These are phyloP conservation scores for Corythornis cristatus DNA, from an alignment of 2,113 vertebrate genomes.

Conservation along the genomic window DNA sequence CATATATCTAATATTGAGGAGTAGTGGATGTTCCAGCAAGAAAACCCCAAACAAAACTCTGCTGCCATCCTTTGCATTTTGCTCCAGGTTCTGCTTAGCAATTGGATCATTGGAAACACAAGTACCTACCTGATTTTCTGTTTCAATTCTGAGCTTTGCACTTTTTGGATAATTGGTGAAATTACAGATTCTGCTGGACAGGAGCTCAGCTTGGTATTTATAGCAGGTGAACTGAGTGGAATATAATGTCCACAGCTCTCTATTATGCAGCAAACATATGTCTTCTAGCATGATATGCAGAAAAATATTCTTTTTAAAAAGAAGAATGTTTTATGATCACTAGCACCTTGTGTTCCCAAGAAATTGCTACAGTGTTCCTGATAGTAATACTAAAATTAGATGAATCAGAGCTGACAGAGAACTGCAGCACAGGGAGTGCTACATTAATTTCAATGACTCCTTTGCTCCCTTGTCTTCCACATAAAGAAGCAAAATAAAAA, in stretches of 20 bases:
- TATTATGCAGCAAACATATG: not conserved
- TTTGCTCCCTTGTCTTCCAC: not conserved
- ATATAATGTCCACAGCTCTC: not conserved
- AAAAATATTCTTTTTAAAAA: not conserved
- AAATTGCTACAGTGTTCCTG: not conserved
- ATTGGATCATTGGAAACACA: not conserved
- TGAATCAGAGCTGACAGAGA: constrained; percentile 3
- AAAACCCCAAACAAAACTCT: not conserved
- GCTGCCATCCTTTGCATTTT: not conserved
- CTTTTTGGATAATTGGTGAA: not conserved
- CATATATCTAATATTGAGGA: not conserved
- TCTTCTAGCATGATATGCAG: not conserved
- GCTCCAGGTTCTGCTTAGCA: not conserved
- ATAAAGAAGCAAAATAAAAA: not conserved
- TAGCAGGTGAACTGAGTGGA: not conserved
- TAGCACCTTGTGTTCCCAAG: not conserved
- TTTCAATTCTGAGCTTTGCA: not conserved
- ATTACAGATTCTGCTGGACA: not conserved
- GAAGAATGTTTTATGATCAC: not conserved
- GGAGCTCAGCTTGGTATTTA: not conserved
- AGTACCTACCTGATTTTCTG: not conserved
- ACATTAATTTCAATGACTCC: constrained; percentile 25
- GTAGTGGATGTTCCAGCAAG: not conserved
- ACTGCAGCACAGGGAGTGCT: not conserved
- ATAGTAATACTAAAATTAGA: constrained; percentile 37